Evolutionary conservation across 2,113 vertebrate species (phyloP), one percentile per base, ranked within the genome.

Genomic region (Hystrix brachyura): DNA sequence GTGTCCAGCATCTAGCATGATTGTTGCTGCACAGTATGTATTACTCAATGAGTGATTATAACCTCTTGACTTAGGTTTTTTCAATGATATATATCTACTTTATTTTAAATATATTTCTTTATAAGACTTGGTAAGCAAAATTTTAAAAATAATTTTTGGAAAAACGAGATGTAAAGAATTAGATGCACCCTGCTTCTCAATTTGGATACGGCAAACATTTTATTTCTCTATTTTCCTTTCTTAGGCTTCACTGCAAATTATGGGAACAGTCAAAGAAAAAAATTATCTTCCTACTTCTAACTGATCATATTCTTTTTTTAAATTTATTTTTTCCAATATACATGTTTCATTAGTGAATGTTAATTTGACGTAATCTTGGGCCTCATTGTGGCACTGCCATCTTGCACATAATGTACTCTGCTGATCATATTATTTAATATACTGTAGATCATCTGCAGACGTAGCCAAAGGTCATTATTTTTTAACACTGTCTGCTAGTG

Each of bases 91-190:
- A 25, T 9, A 55, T 90, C 21, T 46, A 79, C 21, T 91, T 82
- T 82, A 86, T 67, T 89, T 79, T 94, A 71, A 76, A 78, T 92
- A 5, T 67, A 55, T 87, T 95, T 93, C 32, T 91, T 83, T 71
- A 60, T 94, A 88, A 76, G 25, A 92, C 51, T 48, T 89, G 13
- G 29, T 82, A 85, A 53, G 82, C 88, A 19, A 38, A 18, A 93
- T 88, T 94, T 71, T 34, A 72, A 82, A 90, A 76, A 64, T 15
- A 23, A 3, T 23, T 85, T 38, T 72, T 57, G 7, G 23, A 87
- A 86, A 83, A 18, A 89, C 1, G 74, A 57, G 17, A 83, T 79
- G 3, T 0, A 76, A 91, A 43, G 32, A 81, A 91, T 86, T 97
- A 62, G 15, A 83, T 38, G 14, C 3, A 46, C 7, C 5, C 23